Base-by-base conservation (phyloP, 30 jellyfish, hydroid and myxozoan genomes). In the Cassiopea xamachana region DNA sequence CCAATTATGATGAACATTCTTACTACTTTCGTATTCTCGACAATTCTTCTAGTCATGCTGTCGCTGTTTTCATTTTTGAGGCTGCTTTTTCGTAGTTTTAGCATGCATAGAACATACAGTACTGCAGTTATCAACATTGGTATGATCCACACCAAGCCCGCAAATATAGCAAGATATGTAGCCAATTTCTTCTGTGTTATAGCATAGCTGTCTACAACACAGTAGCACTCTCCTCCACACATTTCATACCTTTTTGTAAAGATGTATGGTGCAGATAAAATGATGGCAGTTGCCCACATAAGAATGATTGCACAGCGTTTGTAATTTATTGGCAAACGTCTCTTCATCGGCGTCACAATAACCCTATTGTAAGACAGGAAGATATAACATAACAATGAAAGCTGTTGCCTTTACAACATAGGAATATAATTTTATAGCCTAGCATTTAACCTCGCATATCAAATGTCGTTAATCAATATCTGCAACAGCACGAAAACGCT, bases 231-330 rank as follows among this genome's bases (percentile, higher is more conserved):
- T n/a, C 55, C 39, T 5, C 15, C 15, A 64, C 15, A 14, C 2
- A 2, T 13, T 27, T 64, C 6, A 64, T 64, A 64, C 1, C 27
- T 76, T 17, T 13, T 2, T 8, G 58, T 51, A 15, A 87, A 3
- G 50, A 78, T 46, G 80, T 87, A 87, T 46, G 94, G 94, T 60
- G 77, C 45, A 43, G 94, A 44, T 1, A 87, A n/a, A 8, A 82
- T 79, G 18, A 77, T 46, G 44, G 94, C 94, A 49, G 77, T 6
- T 8, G 50, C 46, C 94, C 94, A 87, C 46, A 69, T 69, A n/a
- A 60, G 47, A 13, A 18, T 48, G 18, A 87, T 69, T 17, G 84
- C 94, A 48, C 69, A 43, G 14, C 64, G 60, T 48, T 87, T 87
- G 61, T 14, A 5, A 7, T 16, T 62, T 7, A 15, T 7, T 14